Evolutionary conservation across 2,797 vertebrate genomes (phyloP).

Genomic region (Cuniculus paca): DNA sequence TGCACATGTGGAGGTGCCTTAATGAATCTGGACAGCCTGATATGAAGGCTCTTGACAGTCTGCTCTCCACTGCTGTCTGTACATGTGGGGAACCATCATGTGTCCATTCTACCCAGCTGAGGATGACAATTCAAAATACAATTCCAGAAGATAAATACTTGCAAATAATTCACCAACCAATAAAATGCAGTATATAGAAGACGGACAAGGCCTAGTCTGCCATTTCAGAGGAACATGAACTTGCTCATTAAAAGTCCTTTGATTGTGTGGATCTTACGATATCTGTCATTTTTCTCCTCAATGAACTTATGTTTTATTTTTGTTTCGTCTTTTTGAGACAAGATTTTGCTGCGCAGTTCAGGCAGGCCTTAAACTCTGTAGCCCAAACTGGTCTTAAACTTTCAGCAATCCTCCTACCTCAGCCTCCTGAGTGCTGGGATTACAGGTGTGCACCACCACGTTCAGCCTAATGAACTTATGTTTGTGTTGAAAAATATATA

Average conservation of each 20-base stretch:
- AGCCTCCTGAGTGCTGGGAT: background rate
- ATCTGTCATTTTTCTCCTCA: constrained; percentile 38
- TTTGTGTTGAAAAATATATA: constrained; percentile 45
- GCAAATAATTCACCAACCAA: constrained; percentile 28
- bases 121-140: constrained; percentile 40
- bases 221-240: constrained; percentile 20
- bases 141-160: constrained; percentile 40
- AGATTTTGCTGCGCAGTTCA: background rate
- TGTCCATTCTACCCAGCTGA: constrained; percentile 18
- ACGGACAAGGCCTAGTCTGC: background rate
- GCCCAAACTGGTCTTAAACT: background rate
- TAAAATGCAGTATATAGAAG: background rate
- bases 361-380: background rate
- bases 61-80: background rate
- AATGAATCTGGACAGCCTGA: background rate
- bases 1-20: background rate
- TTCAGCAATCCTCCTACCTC: background rate
- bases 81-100: background rate
- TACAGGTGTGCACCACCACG: background rate
- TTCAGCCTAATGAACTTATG: background rate
- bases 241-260: constrained; percentile 39
- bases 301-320: background rate
- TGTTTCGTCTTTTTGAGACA: background rate
- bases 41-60: background rate
- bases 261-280: background rate